Percentiles rank a stretch among this genome's conserved stretches.
Evolutionary conservation across 2,113 vertebrate genomes (phyloP).

Genomic region (Stegostoma tigrinum): DNA sequence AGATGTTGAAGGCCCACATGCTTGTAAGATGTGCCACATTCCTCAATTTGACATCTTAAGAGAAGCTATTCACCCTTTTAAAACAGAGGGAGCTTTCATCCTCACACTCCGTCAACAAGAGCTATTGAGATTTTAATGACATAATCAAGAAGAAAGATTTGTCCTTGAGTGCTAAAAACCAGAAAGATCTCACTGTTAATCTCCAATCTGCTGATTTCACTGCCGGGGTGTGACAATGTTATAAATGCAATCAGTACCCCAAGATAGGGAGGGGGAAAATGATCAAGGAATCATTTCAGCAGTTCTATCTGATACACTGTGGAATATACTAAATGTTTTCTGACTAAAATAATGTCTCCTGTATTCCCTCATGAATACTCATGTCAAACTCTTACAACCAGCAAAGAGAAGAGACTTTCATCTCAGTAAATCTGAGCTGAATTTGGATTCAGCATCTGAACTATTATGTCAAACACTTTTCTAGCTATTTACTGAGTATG

Average conservation of each 20-base stretch:
- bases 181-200: not conserved
- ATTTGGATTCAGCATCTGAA: not conserved
- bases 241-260: not conserved
- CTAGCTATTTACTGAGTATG: not conserved
- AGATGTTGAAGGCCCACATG: not conserved
- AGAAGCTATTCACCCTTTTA: not conserved
- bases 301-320: too few species aligned
- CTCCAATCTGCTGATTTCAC: not conserved
- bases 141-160: not conserved
- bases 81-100: not conserved
- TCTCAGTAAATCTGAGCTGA: too few species aligned
- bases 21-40: not conserved
- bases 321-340: too few species aligned
- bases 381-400: too few species aligned
- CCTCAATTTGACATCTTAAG: not conserved
- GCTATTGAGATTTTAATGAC: not conserved
- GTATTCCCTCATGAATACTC: too few species aligned
- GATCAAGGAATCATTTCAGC: too few species aligned
- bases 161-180: not conserved
- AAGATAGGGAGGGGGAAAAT: not conserved
- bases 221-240: not conserved
- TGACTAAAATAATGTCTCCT: too few species aligned
- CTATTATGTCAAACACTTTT: not conserved
- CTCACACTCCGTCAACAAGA: not conserved
- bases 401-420: too few species aligned